Conservation (phyloP, 64 coral and sea anemone genomes). For the Pocillopora damicornis region DNA sequence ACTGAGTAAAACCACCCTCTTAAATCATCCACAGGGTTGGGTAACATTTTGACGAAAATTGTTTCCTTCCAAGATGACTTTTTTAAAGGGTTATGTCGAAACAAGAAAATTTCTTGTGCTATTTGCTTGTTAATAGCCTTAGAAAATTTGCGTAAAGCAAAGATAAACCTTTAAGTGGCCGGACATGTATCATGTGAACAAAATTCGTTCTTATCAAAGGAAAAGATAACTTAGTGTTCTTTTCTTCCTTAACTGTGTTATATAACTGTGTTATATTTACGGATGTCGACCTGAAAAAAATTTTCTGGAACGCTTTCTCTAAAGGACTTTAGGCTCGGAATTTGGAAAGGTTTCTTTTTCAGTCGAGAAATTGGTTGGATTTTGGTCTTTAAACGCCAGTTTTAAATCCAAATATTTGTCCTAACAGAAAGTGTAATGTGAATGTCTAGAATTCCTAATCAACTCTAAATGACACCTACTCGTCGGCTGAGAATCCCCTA, state of each 20-base stretch:
- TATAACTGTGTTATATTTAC: background rate
- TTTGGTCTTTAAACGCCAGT: background rate
- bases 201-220: constrained; percentile 12
- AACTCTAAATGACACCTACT: background rate
- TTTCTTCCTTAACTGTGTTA: background rate
- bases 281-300: background rate
- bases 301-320: background rate
- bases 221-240: constrained; percentile 12
- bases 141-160: background rate
- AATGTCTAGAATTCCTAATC: constrained; percentile 22
- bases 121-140: background rate
- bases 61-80: background rate
- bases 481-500: background rate
- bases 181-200: background rate
- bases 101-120: background rate
- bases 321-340: background rate
- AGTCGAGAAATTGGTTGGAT: background rate
- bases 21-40: no score
- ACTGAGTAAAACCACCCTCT: background rate
- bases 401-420: background rate
- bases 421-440: background rate
- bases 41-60: background rate
- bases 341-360: background rate
- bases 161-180: constrained; percentile 24
- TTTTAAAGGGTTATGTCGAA: background rate